These are phyloP conservation scores for Tricholaema leucomelas DNA, from an alignment of 2,113 vertebrate species.

Conservation along the genomic window DNA sequence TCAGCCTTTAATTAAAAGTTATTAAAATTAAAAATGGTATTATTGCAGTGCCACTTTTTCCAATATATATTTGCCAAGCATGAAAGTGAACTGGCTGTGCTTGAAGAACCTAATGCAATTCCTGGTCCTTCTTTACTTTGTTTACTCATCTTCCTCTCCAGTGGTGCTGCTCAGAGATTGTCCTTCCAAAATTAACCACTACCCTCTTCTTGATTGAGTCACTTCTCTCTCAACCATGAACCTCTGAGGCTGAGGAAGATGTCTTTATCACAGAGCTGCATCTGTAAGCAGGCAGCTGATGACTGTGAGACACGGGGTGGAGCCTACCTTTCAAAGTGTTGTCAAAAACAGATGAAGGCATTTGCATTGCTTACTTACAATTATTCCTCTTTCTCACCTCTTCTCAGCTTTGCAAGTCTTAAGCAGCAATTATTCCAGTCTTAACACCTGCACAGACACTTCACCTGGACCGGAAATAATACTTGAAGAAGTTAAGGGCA, in stretches of 20 bases:
- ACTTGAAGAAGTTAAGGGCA: background rate
- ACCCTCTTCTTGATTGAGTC: conserved; percentile 9
- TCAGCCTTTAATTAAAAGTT: conserved; percentile 64
- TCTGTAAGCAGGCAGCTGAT: background rate
- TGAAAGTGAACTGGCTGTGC: conserved; percentile 32
- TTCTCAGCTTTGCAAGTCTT: background rate
- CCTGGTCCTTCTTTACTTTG: background rate
- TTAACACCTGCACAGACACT: background rate
- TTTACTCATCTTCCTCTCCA: background rate
- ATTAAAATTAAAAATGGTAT: too few species aligned
- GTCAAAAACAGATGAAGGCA: background rate
- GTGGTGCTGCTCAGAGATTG: background rate
- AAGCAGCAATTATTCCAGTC: background rate
- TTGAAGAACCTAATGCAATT: conserved; percentile 4
- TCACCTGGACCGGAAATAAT: background rate
- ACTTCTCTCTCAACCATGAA: background rate
- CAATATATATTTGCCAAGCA: conserved; percentile 18
- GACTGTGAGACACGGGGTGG: background rate
- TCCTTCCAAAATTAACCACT: conserved; percentile 14
- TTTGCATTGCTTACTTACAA: background rate
- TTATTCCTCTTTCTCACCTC: background rate
- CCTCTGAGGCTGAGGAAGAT: background rate
- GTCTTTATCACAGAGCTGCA: background rate
- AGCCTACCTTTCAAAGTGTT: background rate
- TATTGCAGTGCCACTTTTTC: conserved; percentile 37